These are phyloP conservation scores for Ophonus ardosiacus DNA, from an alignment of 2,888 invertebrate genomes.

Conservation along the genomic window DNA sequence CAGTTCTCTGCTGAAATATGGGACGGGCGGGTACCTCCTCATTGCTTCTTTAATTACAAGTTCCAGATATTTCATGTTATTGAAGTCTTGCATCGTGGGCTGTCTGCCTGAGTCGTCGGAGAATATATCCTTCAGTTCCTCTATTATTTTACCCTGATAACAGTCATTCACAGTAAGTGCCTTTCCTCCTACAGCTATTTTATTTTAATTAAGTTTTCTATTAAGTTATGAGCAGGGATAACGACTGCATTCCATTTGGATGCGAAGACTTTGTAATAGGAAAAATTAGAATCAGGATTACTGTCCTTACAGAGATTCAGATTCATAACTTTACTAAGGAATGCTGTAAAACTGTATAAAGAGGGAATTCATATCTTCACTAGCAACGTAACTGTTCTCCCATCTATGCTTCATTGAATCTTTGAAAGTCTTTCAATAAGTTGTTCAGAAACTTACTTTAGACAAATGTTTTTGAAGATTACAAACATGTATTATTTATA, in stretches of 20 bases:
- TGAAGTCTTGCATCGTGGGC: slow-evolving; percentile 71
- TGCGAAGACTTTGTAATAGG: background rate
- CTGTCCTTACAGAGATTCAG: background rate
- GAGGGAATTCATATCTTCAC: too few species aligned
- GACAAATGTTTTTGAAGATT: too few species aligned
- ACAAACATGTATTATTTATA: too few species aligned
- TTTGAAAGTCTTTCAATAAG: too few species aligned
- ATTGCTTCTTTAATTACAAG: slow-evolving; percentile 78
- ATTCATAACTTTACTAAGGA: background rate
- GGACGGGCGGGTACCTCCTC: slow-evolving; percentile 78
- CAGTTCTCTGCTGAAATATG: slow-evolving; percentile 75
- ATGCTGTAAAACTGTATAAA: background rate
- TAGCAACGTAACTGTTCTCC: too few species aligned
- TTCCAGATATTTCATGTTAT: slow-evolving; percentile 75
- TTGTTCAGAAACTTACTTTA: too few species aligned
- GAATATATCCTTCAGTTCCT: slow-evolving; percentile 73
- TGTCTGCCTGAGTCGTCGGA: slow-evolving; percentile 67
- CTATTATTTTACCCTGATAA: slow-evolving; percentile 72
- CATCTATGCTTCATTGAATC: too few species aligned
- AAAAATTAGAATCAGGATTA: background rate
- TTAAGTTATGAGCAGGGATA: background rate
- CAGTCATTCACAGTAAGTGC: slow-evolving; percentile 5
- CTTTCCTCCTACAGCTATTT: background rate
- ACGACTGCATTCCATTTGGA: background rate
- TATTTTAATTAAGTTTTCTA: slow-evolving; percentile 38